Base-by-base conservation (phyloP, 2,888 invertebrate species). In the Pyrrhia umbra region DNA sequence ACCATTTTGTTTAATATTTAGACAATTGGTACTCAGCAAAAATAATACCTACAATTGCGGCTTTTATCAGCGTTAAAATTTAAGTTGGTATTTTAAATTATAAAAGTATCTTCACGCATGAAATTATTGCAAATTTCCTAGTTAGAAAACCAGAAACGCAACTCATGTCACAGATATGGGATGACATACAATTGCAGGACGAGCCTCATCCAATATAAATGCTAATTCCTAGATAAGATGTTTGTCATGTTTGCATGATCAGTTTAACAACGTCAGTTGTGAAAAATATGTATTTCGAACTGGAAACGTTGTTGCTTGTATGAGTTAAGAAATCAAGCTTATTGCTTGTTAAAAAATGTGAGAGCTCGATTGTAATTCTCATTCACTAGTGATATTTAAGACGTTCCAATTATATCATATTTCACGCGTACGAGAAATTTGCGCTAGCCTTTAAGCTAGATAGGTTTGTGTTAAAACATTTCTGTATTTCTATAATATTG, bases 121-220 rank as follows among this genome's bases (percentile, higher is more conserved):
- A n/a, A 39, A 62, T 54, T 40, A 43, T 45, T 43, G 15, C 25
- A 10, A 15, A 40, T 16, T 50, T 47, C 27, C 8, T 25, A 42
- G 30, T 57, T 52, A 42, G 51, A 46, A 60, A 51, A 57, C 37
- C 40, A 57, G 40, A 37, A 65, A 25, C 21, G 67, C 62, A 74
- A 68, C 77, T 68, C 37, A 46, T 64, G 64, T 67, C 59, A 62
- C 18, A 62, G 51, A 67, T 80, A 77, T 64, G 57, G 30, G 40
- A 72, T 67, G 74, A 64, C 58, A 80, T 77, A 71, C 76, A 81
- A 77, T 76, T 80, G 80, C 81, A 79, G 77, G 79, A 81, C 81
- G 79, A 79, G 79, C 79, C 78, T 75, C 69, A 81, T 82, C 85
- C 88, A 91, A 93, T 93, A 91, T 92, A 92, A 92, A 93, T 93